Percentiles rank a stretch among this genome's conserved stretches.
phyloP scores from a whole-genome alignment of 1,140 invertebrate genomes.

The Drosophila albomicans region DNA sequence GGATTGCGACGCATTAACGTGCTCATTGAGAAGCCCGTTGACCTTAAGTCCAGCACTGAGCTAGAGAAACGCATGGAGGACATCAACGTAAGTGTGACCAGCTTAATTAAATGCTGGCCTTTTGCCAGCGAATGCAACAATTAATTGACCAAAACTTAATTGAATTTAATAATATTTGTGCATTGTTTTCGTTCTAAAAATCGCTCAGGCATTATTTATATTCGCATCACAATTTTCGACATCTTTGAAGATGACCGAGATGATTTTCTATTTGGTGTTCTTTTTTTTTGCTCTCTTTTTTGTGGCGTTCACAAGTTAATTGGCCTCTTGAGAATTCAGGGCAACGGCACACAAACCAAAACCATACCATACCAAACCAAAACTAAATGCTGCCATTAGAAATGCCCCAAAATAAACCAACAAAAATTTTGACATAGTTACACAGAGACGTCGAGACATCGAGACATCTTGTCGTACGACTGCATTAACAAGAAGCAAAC shows the following conservation, averaged over 20 bases:
- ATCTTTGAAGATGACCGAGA: slow-evolving; percentile 1
- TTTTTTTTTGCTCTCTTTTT: slow-evolving; percentile 17
- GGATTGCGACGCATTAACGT: slow-evolving; percentile 81
- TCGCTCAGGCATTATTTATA: slow-evolving; percentile 55
- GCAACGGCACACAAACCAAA: slow-evolving; percentile 45
- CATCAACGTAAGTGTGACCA: slow-evolving; percentile 76
- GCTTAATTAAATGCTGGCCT: slow-evolving; percentile 31
- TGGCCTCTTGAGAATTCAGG: slow-evolving; percentile 75
- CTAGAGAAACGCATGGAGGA: slow-evolving; percentile 78
- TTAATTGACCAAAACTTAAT: slow-evolving; percentile 36
- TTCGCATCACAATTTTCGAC: slow-evolving; percentile 12
- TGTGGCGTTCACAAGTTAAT: slow-evolving; percentile 65
- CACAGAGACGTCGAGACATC: slow-evolving; percentile 31
- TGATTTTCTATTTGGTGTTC: slow-evolving; percentile 13
- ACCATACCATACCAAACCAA: slow-evolving; percentile 24
- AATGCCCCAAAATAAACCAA: slow-evolving; percentile 65
- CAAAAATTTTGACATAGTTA: slow-evolving; percentile 76
- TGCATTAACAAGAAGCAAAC: slow-evolving; percentile 33
- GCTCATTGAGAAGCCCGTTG: slow-evolving; percentile 78
- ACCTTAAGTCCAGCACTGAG: slow-evolving; percentile 73
- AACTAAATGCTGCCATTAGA: slow-evolving; percentile 74
- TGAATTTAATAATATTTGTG: slow-evolving; percentile 18
- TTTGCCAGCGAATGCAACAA: slow-evolving; percentile 21
- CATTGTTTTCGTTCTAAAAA: slow-evolving; percentile 46
- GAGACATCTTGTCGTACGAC: slow-evolving; percentile 42